These are phyloP conservation scores for Noctuana brunneofusca DNA, from an alignment of 2,888 invertebrate genomes.

Conservation along the genomic window DNA sequence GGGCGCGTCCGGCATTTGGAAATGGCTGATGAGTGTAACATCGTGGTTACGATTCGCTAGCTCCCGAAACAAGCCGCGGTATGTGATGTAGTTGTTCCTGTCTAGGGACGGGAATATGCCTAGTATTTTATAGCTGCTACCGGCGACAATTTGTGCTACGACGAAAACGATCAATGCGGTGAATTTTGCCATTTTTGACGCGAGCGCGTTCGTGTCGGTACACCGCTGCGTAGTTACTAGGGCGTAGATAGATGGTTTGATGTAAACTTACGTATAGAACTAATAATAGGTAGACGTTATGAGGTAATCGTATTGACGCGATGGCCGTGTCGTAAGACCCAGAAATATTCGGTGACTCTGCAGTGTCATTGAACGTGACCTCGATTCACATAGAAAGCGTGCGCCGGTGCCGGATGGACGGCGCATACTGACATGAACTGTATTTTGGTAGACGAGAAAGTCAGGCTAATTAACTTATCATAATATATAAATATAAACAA, in stretches of 20 bases:
- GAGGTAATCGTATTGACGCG: constrained; percentile 76
- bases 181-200: constrained; percentile 60
- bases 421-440: constrained; percentile 51
- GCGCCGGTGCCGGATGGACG: constrained; percentile 48
- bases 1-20: constrained; percentile 70
- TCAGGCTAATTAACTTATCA: constrained; percentile 3
- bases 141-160: constrained; percentile 56
- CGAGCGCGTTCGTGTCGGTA: constrained; percentile 65
- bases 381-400: constrained; percentile 56
- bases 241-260: constrained; percentile 60
- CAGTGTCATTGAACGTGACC: constrained; percentile 69
- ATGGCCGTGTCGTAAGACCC: constrained; percentile 68
- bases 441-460: constrained; percentile 33
- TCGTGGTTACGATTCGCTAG: constrained; percentile 78
- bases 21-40: constrained; percentile 80
- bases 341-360: constrained; percentile 70
- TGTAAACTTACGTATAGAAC: constrained; percentile 64
- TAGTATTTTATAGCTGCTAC: constrained; percentile 73
- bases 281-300: constrained; percentile 77
- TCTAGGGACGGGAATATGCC: constrained; percentile 80
- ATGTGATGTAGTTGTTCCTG: constrained; percentile 78
- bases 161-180: constrained; percentile 55
- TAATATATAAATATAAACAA: not conserved
- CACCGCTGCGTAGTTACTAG: constrained; percentile 70
- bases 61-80: constrained; percentile 75